A percentile compares a stretch with the other conserved stretches of the same genome.
Evolutionary conservation across 2,113 vertebrate species (phyloP).

Genomic region (Noctilio leporinus): DNA sequence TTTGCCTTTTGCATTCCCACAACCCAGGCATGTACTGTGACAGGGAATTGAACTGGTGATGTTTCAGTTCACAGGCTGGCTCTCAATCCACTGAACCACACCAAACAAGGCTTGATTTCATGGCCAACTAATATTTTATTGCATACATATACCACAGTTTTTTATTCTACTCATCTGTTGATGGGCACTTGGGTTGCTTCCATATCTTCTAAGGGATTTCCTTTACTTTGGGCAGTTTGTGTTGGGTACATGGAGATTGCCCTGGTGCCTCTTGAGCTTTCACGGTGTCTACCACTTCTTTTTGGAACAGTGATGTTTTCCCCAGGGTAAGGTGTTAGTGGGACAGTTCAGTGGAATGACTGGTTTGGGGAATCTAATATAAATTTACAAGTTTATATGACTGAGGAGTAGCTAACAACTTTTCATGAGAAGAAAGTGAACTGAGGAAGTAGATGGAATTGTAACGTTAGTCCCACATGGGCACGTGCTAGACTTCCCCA

Average conservation of each 20-base stretch:
- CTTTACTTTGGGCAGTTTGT: not conserved
- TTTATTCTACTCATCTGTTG: not conserved
- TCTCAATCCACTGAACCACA: too few relatives aligned
- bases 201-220: not conserved
- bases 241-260: not conserved
- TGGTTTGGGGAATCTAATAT: not conserved
- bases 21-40: too few relatives aligned
- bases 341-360: not conserved
- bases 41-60: too few relatives aligned
- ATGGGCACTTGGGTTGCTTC: not conserved
- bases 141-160: not conserved
- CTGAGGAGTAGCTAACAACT: not conserved
- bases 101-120: too few relatives aligned
- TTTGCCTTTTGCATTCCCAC: too few relatives aligned
- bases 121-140: not conserved
- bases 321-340: not conserved
- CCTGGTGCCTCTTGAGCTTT: rapidly evolving
- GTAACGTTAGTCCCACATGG: not conserved
- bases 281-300: not conserved
- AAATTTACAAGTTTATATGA: not conserved
- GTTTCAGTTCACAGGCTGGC: too few relatives aligned
- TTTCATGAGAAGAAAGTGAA: not conserved
- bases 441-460: not conserved
- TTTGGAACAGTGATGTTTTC: not conserved
- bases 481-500: not conserved